These are phyloP conservation scores for Anguilla megastoma DNA, from an alignment of 2,797 vertebrate species.

Conservation along the genomic window DNA sequence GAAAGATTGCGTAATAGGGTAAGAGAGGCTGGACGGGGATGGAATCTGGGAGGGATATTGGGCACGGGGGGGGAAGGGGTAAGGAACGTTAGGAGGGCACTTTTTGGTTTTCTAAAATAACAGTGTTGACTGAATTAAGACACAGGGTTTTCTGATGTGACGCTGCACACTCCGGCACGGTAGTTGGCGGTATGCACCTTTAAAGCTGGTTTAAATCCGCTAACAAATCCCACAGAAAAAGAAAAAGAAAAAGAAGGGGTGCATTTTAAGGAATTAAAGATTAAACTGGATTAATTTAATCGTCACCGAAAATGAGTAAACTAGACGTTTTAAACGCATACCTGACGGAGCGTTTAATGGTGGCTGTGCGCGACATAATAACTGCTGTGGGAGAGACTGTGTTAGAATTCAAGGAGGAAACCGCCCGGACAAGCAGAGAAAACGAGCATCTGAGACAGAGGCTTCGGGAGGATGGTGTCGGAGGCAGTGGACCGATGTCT, in stretches of 20 bases:
- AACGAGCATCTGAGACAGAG: conserved; percentile 71
- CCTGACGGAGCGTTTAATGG: conserved; percentile 70
- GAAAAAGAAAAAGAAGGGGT: not conserved
- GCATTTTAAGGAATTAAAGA: not conserved
- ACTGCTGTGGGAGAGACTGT: conserved; percentile 74
- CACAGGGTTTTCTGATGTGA: too few relatives aligned
- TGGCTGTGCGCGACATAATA: conserved; percentile 70
- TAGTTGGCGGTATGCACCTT: too few relatives aligned
- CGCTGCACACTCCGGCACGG: too few relatives aligned
- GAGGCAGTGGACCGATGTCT: conserved; percentile 49
- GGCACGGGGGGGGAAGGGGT: too few relatives aligned
- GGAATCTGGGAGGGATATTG: too few relatives aligned
- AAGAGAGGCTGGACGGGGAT: too few relatives aligned
- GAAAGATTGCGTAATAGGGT: too few relatives aligned
- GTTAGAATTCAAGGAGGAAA: conserved; percentile 72
- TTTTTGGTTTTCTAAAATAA: too few relatives aligned
- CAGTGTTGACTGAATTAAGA: too few relatives aligned
- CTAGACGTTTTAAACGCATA: conserved; percentile 67
- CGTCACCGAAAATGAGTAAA: conserved; percentile 62
- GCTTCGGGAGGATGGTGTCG: conserved; percentile 65
- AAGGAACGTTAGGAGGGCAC: too few relatives aligned
- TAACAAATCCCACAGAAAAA: too few relatives aligned
- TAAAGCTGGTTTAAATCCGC: too few relatives aligned
- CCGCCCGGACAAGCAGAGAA: conserved; percentile 63
- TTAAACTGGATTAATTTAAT: not conserved